phyloP scores from a whole-genome alignment of 2,888 invertebrate genomes.

The Patella depressa region DNA sequence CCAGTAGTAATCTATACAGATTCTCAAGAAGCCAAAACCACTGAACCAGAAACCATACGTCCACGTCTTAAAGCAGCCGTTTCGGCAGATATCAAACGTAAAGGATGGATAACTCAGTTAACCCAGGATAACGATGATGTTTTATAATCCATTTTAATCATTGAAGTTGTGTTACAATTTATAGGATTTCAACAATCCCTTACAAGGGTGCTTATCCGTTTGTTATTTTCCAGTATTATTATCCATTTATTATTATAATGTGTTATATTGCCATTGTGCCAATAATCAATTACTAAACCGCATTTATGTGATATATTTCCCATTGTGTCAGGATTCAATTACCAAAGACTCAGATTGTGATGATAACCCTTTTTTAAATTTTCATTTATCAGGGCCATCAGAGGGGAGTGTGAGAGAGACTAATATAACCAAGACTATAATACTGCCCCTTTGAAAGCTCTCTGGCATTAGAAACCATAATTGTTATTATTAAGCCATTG shows the following conservation, averaged over 20 bases:
- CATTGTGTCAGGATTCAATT: too few relatives aligned
- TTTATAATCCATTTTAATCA: background rate
- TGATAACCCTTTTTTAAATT: background rate
- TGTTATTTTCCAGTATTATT: too few relatives aligned
- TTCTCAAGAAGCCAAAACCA: background rate
- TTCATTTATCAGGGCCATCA: background rate
- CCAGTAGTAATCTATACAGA: background rate
- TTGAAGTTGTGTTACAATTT: background rate
- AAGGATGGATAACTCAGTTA: background rate
- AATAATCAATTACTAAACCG: too few relatives aligned
- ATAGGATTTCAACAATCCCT: background rate
- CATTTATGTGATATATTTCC: too few relatives aligned
- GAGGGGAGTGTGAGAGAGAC: slow-evolving; percentile 4
- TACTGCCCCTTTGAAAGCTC: background rate
- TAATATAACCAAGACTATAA: slow-evolving; percentile 6
- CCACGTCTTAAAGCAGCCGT: background rate
- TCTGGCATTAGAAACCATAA: background rate
- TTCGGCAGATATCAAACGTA: background rate
- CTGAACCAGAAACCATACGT: background rate
- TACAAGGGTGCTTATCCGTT: background rate
- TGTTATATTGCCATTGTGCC: too few relatives aligned
- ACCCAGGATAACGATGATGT: background rate
- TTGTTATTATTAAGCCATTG: background rate
- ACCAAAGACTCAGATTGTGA: background rate
- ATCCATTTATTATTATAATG: too few relatives aligned